These are phyloP conservation scores for Poecile montanus DNA, from an alignment of 2,797 vertebrate genomes.

Conservation along the genomic window DNA sequence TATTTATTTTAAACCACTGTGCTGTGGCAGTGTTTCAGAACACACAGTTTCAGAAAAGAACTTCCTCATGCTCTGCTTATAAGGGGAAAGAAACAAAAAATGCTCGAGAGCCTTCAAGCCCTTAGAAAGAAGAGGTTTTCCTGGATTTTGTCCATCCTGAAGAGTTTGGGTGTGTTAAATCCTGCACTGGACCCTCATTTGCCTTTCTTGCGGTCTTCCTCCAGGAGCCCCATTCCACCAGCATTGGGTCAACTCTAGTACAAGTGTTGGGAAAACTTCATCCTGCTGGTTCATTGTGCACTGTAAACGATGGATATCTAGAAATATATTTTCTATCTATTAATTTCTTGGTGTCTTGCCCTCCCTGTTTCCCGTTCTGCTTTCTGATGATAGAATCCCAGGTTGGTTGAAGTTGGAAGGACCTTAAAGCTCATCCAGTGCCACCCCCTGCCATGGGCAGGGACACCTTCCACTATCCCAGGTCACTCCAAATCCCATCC, in stretches of 20 bases:
- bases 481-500: accelerated
- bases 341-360: neutral
- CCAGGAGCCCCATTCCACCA: neutral
- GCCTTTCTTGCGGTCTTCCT: neutral
- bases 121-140: neutral
- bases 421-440: neutral
- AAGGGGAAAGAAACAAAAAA: neutral
- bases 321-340: neutral
- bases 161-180: neutral
- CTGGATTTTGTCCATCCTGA: neutral
- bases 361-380: neutral
- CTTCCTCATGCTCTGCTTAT: neutral
- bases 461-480: neutral
- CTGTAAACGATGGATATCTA: neutral
- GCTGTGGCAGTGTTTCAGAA: neutral
- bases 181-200: neutral
- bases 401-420: neutral
- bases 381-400: neutral
- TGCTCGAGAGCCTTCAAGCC: neutral
- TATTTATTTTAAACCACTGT: neutral
- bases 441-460: neutral
- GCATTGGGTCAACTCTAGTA: neutral
- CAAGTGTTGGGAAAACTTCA: accelerated
- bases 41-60: neutral
- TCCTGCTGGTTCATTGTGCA: neutral